Conservation (phyloP, 1,140 invertebrate species). For the Brachionus asplanchnoidis region DNA sequence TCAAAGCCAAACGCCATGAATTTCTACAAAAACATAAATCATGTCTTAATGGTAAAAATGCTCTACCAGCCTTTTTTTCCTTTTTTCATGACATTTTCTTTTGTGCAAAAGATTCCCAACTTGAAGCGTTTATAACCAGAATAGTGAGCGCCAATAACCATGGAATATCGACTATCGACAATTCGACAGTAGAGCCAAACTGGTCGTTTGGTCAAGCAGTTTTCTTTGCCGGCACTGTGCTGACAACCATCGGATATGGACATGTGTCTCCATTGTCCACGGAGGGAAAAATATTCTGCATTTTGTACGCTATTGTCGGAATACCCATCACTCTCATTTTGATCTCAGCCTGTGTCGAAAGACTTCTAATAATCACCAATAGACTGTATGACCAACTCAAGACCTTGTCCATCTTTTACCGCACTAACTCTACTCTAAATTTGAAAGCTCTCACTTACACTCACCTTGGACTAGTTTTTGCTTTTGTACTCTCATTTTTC, state of each 20-base stretch:
- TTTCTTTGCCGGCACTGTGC: constrained; percentile 95
- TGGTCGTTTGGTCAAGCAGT: constrained; percentile 75
- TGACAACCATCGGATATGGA: constrained; percentile 84
- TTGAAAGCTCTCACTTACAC: constrained; percentile 41
- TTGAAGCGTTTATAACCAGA: constrained; percentile 69
- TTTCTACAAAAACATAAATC: constrained; percentile 63
- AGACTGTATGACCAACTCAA: constrained; percentile 75
- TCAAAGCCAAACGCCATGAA: constrained; percentile 59
- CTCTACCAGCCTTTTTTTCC: background rate
- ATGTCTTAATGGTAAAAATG: constrained; percentile 63
- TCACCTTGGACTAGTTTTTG: constrained; percentile 17
- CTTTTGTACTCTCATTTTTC: constrained; percentile 33
- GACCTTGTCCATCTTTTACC: constrained; percentile 43
- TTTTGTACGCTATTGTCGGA: constrained; percentile 56
- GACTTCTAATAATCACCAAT: constrained; percentile 77
- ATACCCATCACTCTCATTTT: constrained; percentile 83
- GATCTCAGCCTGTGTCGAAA: constrained; percentile 96
- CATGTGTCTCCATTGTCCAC: constrained; percentile 53
- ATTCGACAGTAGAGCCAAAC: constrained; percentile 69
- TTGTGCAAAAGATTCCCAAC: constrained; percentile 62
- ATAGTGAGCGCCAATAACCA: constrained; percentile 69
- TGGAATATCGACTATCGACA: constrained; percentile 69
- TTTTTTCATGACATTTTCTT: background rate
- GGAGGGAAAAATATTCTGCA: constrained; percentile 55
- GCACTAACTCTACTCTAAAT: constrained; percentile 42